Percentiles rank a stretch among this genome's conserved stretches.
Evolutionary conservation across 2,888 invertebrate species (phyloP).

Genomic region (Himalopsyche anomala): DNA sequence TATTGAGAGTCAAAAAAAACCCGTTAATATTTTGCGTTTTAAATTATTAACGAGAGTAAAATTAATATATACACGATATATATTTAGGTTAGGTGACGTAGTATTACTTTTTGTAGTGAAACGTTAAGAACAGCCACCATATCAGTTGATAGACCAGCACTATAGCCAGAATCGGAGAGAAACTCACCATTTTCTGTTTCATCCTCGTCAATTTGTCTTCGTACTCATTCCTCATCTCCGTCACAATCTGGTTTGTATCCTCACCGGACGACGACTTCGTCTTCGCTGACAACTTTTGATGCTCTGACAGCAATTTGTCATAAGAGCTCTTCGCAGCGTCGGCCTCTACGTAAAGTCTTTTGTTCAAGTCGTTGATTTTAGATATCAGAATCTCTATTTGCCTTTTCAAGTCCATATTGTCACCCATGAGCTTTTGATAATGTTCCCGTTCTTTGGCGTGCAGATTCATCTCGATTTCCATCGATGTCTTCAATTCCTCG

Average conservation of each 20-base stretch:
- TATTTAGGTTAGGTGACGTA: neutral
- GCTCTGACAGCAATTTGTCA: conserved; percentile 44
- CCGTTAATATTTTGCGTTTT: no score
- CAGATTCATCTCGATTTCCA: conserved; percentile 3
- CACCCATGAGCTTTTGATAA: conserved; percentile 68
- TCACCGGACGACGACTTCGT: conserved; percentile 69
- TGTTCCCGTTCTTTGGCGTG: conserved; percentile 67
- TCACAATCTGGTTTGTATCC: conserved; percentile 68
- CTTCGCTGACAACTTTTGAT: conserved; percentile 64
- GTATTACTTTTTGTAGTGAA: conserved; percentile 36
- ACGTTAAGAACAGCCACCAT: conserved; percentile 68
- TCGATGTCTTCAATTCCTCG: conserved; percentile 56
- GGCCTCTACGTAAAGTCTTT: conserved; percentile 70
- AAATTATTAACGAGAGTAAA: no score
- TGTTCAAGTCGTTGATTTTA: conserved; percentile 53
- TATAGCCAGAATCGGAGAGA: conserved; percentile 73
- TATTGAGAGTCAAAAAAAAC: no score
- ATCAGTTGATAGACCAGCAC: conserved; percentile 75
- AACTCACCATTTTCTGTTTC: conserved; percentile 89
- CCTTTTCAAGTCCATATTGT: conserved; percentile 71
- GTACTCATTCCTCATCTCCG: conserved; percentile 81
- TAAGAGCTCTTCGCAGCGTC: conserved; percentile 65
- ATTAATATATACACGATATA: neutral
- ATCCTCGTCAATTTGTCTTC: conserved; percentile 86
- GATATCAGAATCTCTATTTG: conserved; percentile 66